A percentile compares a stretch with the other conserved stretches of the same genome.
Evolutionary conservation across 2,797 vertebrate species (phyloP).

Genomic region (Heterohyrax brucei): DNA sequence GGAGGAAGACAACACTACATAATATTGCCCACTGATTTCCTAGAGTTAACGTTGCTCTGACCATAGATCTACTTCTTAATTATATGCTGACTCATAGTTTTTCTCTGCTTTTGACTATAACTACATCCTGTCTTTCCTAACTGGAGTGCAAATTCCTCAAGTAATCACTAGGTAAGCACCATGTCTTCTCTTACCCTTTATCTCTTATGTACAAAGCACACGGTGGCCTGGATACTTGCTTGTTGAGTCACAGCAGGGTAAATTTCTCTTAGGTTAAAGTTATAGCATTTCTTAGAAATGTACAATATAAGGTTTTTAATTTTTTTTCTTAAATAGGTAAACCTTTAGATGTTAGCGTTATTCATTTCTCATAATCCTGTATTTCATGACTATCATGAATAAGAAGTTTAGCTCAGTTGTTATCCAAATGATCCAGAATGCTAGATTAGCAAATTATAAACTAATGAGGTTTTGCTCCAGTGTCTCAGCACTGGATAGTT

Average conservation of each 20-base stretch:
- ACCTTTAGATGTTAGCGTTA: neutral
- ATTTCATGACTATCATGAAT: neutral
- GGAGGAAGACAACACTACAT: neutral
- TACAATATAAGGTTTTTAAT: neutral
- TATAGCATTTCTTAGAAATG: constrained; percentile 16
- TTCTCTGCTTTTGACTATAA: constrained; percentile 31
- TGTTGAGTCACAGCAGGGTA: neutral
- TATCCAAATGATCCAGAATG: constrained; percentile 20
- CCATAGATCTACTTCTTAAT: neutral
- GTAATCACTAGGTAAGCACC: neutral
- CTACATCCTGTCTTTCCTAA: neutral
- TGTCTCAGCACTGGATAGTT: neutral
- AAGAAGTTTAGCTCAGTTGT: constrained; percentile 15
- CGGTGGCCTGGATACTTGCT: neutral
- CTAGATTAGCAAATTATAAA: neutral
- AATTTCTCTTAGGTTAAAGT: neutral
- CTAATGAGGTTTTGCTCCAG: neutral
- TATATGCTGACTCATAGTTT: neutral
- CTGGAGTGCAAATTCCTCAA: neutral
- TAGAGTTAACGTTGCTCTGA: neutral
- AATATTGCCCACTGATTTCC: neutral
- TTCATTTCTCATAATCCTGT: constrained; percentile 31
- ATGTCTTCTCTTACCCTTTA: neutral
- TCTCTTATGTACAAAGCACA: neutral
- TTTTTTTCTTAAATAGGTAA: constrained; percentile 30